Percentiles rank a stretch among this genome's conserved stretches.
Evolutionary conservation across 2,113 vertebrate genomes (phyloP).

Genomic region (Scomber colias): DNA sequence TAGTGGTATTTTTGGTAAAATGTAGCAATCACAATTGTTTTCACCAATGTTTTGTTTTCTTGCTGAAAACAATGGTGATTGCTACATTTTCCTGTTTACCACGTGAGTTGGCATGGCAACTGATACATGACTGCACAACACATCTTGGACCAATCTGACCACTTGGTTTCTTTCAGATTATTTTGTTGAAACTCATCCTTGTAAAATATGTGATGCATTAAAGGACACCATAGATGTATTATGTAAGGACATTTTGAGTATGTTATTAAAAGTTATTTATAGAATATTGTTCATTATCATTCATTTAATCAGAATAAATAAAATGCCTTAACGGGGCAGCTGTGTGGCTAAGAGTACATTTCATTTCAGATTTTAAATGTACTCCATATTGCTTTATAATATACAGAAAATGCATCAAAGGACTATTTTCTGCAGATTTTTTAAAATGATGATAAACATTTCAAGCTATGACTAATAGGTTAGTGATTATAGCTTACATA

Average conservation of each 20-base stretch:
- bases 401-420: too few relatives aligned
- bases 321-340: not conserved
- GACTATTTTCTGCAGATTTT: not conserved
- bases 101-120: conserved; percentile 29
- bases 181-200: conserved; percentile 23
- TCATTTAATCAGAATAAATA: not conserved
- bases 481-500: conserved; percentile 35
- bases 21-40: not conserved
- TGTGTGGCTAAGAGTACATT: too few relatives aligned
- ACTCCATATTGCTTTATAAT: too few relatives aligned
- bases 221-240: not conserved
- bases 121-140: conserved; percentile 46
- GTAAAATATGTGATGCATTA: conserved; percentile 18
- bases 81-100: conserved; percentile 47
- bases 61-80: conserved; percentile 35
- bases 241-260: not conserved
- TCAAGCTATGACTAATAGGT: not conserved
- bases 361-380: too few relatives aligned
- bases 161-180: conserved; percentile 3
- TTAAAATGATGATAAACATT: conserved; percentile 5
- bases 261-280: not conserved
- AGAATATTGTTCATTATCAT: not conserved
- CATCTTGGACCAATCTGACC: conserved; percentile 55
- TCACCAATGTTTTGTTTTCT: conserved; percentile 27
- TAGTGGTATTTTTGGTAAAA: not conserved